A percentile compares a stretch with the other conserved stretches of the same genome.
Evolutionary conservation across 1,140 invertebrate species (phyloP).

Genomic region (Sinonovacula constricta): DNA sequence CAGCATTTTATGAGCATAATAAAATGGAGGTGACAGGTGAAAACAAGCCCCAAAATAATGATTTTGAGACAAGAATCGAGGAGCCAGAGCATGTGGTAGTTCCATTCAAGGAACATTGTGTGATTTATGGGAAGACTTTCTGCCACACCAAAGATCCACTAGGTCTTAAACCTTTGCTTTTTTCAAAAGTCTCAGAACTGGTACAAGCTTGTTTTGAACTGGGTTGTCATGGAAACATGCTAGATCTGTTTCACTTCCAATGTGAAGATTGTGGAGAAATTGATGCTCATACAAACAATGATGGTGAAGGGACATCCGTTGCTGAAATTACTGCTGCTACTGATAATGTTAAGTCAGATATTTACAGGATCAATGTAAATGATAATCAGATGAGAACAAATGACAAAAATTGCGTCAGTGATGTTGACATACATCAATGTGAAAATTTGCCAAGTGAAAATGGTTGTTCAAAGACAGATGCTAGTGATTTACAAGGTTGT

Average conservation of each 20-base stretch:
- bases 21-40: not conserved
- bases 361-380: not conserved
- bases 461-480: no score
- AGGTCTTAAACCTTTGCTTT: slow-evolving; percentile 1
- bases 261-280: not conserved
- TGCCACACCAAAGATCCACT: slow-evolving; percentile 37
- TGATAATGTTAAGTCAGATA: not conserved
- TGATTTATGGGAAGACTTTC: slow-evolving; percentile 4
- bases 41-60: no score
- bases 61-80: not conserved
- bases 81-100: not conserved
- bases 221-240: slow-evolving; percentile 45
- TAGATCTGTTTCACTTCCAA: no score
- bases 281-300: not conserved
- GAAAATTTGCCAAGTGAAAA: no score
- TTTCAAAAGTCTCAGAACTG: slow-evolving; percentile 33
- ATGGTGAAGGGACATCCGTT: not conserved
- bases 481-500: no score
- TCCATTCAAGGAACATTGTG: not conserved
- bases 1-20: not conserved
- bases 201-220: slow-evolving; percentile 49
- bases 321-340: not conserved
- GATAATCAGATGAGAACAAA: not conserved
- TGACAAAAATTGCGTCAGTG: no score
- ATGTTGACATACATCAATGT: no score